Evolutionary conservation across 2,797 vertebrate genomes (phyloP).

Genomic region (Sylvia borin): DNA sequence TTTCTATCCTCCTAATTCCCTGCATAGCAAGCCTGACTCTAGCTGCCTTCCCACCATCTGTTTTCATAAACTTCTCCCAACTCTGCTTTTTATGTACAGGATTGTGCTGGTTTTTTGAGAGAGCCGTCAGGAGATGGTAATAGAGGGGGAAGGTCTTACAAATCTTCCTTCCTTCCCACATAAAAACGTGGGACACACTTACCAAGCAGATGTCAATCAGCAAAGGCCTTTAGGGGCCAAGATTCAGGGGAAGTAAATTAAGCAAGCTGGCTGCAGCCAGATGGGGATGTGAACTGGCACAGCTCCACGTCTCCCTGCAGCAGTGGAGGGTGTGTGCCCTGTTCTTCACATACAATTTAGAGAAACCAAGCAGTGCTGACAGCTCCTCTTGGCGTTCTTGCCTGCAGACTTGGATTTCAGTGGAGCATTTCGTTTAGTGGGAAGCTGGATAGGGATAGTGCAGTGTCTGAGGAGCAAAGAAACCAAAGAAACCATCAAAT

Average conservation of each 20-base stretch:
- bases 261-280: background rate
- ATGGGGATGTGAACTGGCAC: background rate
- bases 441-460: background rate
- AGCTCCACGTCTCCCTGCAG: background rate
- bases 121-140: background rate
- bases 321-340: background rate
- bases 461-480: background rate
- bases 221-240: background rate
- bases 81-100: background rate
- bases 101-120: background rate
- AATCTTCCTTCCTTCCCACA: background rate
- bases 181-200: background rate
- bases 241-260: background rate
- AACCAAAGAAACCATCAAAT: background rate
- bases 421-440: background rate
- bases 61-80: background rate
- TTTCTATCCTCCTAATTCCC: background rate
- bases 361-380: background rate
- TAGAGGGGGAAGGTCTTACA: background rate
- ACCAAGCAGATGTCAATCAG: background rate
- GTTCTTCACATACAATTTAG: accelerated
- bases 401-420: background rate
- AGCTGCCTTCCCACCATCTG: background rate
- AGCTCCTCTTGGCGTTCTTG: background rate
- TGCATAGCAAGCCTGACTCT: background rate